phyloP scores from a whole-genome alignment of 2,113 vertebrate species.

The Platanista minor region DNA sequence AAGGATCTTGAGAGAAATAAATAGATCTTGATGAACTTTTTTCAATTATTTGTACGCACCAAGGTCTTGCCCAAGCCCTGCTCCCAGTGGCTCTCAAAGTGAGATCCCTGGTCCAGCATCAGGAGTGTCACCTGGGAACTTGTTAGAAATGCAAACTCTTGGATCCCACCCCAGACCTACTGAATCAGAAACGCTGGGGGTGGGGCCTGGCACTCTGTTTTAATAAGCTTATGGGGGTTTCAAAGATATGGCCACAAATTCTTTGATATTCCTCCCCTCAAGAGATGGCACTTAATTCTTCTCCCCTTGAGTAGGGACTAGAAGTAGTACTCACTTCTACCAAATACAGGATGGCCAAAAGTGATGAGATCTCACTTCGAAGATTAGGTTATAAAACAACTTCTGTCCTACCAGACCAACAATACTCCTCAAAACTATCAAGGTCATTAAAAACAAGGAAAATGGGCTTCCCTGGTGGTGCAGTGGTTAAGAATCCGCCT shows the following conservation, averaged over 20 bases:
- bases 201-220: not conserved
- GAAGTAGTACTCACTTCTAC: not conserved
- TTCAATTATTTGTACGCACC: not conserved
- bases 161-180: not conserved
- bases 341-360: not conserved
- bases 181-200: not conserved
- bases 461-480: not conserved
- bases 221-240: not conserved
- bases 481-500: too few species aligned
- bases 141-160: slow-evolving; percentile 6
- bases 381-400: not conserved
- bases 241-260: slow-evolving; percentile 3
- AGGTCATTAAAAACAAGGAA: not conserved
- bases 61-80: not conserved
- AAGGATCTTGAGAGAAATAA: not conserved
- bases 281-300: not conserved
- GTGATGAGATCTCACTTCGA: not conserved
- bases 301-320: not conserved
- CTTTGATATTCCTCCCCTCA: not conserved
- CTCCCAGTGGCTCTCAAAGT: not conserved
- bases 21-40: not conserved
- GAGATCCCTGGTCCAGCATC: not conserved
- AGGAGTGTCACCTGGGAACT: not conserved
- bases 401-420: not conserved
- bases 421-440: not conserved